These are phyloP conservation scores for Macaria liturata DNA, from an alignment of 2,888 invertebrate species.

Conservation along the genomic window DNA sequence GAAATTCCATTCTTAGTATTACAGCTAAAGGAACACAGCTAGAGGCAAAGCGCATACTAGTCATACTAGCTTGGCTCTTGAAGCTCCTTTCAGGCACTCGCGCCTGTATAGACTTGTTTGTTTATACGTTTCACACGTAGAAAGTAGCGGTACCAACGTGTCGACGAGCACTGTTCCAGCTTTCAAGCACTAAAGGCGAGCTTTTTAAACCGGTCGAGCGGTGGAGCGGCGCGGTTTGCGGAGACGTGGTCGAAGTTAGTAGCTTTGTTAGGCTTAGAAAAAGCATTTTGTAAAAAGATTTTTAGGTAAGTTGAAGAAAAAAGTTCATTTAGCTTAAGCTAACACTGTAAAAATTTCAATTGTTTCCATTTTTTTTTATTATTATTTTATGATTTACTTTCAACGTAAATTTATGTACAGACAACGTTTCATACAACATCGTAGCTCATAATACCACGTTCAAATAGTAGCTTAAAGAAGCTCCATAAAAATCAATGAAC, in stretches of 20 bases:
- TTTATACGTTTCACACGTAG: constrained; percentile 71
- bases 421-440: too few species aligned
- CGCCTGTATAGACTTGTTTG: constrained; percentile 57
- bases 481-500: too few species aligned
- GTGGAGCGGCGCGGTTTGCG: constrained; percentile 26
- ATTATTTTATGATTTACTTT: too few species aligned
- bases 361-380: too few species aligned
- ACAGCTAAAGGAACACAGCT: background rate
- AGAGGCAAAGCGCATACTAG: constrained; percentile 30
- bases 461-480: too few species aligned
- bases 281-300: background rate
- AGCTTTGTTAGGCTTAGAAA: constrained; percentile 3
- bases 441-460: too few species aligned
- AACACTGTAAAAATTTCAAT: too few species aligned
- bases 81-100: constrained; percentile 58
- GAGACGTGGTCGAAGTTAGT: constrained; percentile 20
- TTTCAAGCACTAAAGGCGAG: constrained; percentile 61
- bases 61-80: constrained; percentile 33
- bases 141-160: constrained; percentile 47
- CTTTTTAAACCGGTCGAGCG: constrained; percentile 54
- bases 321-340: too few species aligned
- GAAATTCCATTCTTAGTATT: too few species aligned
- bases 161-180: constrained; percentile 54
- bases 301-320: too few species aligned
- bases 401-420: too few species aligned